phyloP scores from a whole-genome alignment of 2,113 vertebrate species.

The Acanthochromis polyacanthus region DNA sequence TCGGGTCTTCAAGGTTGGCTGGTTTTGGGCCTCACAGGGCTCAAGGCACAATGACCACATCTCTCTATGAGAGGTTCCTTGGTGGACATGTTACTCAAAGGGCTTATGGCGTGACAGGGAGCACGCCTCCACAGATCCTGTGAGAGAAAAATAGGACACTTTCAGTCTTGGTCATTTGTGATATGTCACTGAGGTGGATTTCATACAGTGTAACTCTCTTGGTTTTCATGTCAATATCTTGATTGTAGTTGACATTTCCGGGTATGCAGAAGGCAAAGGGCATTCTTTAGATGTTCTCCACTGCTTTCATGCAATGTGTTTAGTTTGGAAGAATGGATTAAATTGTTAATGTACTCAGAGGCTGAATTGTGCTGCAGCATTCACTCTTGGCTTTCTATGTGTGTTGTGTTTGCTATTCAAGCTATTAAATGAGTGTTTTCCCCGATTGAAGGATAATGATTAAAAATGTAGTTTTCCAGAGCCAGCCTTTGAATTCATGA shows the following conservation, averaged over 20 bases:
- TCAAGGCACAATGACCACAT: slow-evolving; percentile 71
- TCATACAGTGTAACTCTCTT: slow-evolving; percentile 63
- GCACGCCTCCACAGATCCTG: slow-evolving; percentile 67
- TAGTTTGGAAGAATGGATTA: slow-evolving; percentile 50
- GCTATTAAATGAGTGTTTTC: slow-evolving; percentile 33
- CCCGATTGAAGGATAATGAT: slow-evolving; percentile 43
- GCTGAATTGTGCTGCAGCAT: slow-evolving; percentile 8
- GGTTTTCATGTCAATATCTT: slow-evolving; percentile 57
- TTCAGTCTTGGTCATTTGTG: slow-evolving; percentile 50
- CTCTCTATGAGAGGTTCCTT: slow-evolving; percentile 60
- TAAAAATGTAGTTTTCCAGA: slow-evolving; percentile 42
- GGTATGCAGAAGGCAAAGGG: slow-evolving; percentile 52
- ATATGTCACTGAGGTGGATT: slow-evolving; percentile 59
- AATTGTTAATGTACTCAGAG: slow-evolving; percentile 26
- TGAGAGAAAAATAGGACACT: slow-evolving; percentile 65
- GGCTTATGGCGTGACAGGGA: slow-evolving; percentile 59
- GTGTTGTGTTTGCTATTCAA: slow-evolving; percentile 10
- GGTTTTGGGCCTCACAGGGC: slow-evolving; percentile 68
- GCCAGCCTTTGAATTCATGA: slow-evolving; percentile 27
- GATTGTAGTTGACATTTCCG: slow-evolving; percentile 66
- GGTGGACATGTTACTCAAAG: slow-evolving; percentile 70
- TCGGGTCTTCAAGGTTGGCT: slow-evolving; percentile 74
- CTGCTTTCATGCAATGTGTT: slow-evolving; percentile 35
- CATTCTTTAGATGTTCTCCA: slow-evolving; percentile 50
- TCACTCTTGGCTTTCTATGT: background rate